A percentile compares a stretch with the other conserved stretches of the same genome.
Conservation (phyloP, 2,797 vertebrate species). For the Ficedula albicollis region DNA sequence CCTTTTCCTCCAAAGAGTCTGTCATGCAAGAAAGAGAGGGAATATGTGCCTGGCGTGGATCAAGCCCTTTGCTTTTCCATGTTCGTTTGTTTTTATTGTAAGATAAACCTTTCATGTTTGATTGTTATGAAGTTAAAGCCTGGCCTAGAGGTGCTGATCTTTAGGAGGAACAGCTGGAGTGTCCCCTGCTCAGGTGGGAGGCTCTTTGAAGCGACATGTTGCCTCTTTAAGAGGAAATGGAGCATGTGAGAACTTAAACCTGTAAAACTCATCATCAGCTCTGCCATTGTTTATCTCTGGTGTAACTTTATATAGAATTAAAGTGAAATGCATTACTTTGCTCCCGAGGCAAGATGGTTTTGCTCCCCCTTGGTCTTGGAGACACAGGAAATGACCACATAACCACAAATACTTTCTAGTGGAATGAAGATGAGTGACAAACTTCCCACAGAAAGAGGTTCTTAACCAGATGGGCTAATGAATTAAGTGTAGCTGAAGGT, state of each 20-base stretch:
- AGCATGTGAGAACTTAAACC: slow-evolving; percentile 70
- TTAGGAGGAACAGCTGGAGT: slow-evolving; percentile 78
- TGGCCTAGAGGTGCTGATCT: slow-evolving; percentile 76
- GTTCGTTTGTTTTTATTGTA: slow-evolving; percentile 77
- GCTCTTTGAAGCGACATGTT: slow-evolving; percentile 69
- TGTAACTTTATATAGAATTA: slow-evolving; percentile 59
- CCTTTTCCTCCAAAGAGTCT: slow-evolving; percentile 52
- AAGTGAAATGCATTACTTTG: neutral
- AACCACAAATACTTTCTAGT: slow-evolving; percentile 44
- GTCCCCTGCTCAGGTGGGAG: slow-evolving; percentile 74
- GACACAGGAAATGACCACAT: slow-evolving; percentile 35
- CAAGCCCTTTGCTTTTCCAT: slow-evolving; percentile 56
- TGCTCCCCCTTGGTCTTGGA: slow-evolving; percentile 9
- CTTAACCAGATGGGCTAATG: neutral
- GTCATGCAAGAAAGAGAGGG: slow-evolving; percentile 56
- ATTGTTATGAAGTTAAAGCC: slow-evolving; percentile 73
- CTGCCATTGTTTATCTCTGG: slow-evolving; percentile 58
- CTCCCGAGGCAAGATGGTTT: neutral
- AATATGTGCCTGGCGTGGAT: slow-evolving; percentile 53
- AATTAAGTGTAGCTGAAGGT: neutral
- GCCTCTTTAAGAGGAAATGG: slow-evolving; percentile 71
- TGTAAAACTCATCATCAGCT: slow-evolving; percentile 63
- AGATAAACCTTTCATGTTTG: slow-evolving; percentile 80
- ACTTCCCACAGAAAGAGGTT: neutral
- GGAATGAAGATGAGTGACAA: slow-evolving; percentile 27